Percentiles rank a stretch among this genome's conserved stretches.
Conservation (phyloP, 2,113 vertebrate genomes). For the Chauna torquata region DNA sequence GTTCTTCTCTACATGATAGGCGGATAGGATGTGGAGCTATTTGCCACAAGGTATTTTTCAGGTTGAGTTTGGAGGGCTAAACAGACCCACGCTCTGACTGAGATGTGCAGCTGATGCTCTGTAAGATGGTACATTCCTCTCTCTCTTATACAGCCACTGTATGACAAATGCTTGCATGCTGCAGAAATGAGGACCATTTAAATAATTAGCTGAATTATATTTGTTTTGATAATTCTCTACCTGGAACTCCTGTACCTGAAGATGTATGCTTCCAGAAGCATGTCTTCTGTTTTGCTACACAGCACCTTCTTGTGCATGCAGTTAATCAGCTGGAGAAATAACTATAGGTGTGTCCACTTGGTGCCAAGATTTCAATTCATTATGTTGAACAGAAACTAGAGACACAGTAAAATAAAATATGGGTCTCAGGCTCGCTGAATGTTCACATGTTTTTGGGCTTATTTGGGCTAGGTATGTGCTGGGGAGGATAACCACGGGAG, state of each 20-base stretch:
- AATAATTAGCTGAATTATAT: not conserved
- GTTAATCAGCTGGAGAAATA: not conserved
- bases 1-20: not conserved
- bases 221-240: not conserved
- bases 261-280: not conserved
- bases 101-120: not conserved
- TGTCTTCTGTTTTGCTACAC: not conserved
- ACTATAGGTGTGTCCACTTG: not conserved
- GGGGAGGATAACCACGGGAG: not conserved
- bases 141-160: not conserved
- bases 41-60: not conserved
- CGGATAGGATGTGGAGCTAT: not conserved
- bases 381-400: not conserved
- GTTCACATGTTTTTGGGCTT: not conserved
- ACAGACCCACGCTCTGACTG: rapidly evolving
- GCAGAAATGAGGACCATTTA: not conserved
- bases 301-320: not conserved
- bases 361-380: not conserved
- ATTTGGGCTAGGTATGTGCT: not conserved
- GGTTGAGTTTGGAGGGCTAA: not conserved
- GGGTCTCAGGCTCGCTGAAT: not conserved
- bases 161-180: not conserved
- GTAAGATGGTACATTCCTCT: not conserved
- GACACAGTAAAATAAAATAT: not conserved
- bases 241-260: not conserved